Evolutionary conservation across 1,140 invertebrate species (phyloP).

Genomic region (Linepithema humile): DNA sequence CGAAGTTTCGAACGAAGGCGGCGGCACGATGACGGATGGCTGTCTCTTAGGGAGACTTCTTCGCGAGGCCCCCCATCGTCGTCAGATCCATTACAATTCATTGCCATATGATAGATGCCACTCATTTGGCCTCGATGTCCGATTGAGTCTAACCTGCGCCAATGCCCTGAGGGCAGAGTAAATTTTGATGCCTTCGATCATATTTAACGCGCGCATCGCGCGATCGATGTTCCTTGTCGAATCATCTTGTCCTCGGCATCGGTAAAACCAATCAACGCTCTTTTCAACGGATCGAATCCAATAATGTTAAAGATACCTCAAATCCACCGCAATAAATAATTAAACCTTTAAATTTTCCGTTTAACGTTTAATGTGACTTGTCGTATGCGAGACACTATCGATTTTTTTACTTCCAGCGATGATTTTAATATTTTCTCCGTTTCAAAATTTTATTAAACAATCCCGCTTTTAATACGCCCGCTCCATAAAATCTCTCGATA

Average conservation of each 20-base stretch:
- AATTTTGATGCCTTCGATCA: conserved; percentile 62
- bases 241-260: conserved; percentile 36
- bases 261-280: conserved; percentile 52
- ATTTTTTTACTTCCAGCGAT: not conserved
- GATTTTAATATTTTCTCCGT: not conserved
- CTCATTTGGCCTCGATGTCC: conserved; percentile 70
- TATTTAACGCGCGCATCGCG: conserved; percentile 61
- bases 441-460: not conserved
- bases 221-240: conserved; percentile 58
- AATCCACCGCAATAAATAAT: conserved; percentile 20
- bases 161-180: conserved; percentile 52
- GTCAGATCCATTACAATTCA: conserved; percentile 70
- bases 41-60: conserved; percentile 66
- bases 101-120: conserved; percentile 71
- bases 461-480: not conserved
- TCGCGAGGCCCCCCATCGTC: conserved; percentile 55
- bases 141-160: conserved; percentile 69
- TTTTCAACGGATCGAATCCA: conserved; percentile 39
- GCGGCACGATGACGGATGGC: conserved; percentile 69
- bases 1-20: conserved; percentile 52
- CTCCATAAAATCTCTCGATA: not conserved
- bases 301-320: conserved; percentile 27
- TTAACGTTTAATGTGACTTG: not conserved
- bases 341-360: not conserved
- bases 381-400: not conserved